These are phyloP conservation scores for rabbit (Oryctolagus cuniculus) DNA, from an alignment of 2,113 vertebrate genomes.

Conservation along the genomic window DNA sequence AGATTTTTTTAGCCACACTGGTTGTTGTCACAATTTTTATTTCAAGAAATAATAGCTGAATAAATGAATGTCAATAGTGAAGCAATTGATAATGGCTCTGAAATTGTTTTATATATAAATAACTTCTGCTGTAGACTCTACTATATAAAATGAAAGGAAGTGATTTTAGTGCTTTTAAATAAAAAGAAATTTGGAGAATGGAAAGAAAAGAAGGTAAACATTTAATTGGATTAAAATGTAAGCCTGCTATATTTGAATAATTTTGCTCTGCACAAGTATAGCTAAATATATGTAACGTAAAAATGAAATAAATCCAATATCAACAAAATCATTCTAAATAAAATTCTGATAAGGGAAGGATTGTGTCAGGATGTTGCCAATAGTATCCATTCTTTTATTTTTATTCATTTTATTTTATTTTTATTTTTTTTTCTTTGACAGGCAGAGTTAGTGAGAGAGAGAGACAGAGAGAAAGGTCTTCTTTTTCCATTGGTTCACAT, in stretches of 20 bases:
- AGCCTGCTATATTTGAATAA: neutral
- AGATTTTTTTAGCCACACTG: neutral
- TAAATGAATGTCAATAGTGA: neutral
- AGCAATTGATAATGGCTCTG: neutral
- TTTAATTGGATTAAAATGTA: conserved; percentile 43
- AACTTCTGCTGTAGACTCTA: conserved; percentile 2
- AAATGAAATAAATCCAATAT: conserved; percentile 12
- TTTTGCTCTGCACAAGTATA: neutral
- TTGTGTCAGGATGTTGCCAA: neutral
- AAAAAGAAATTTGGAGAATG: conserved; percentile 13
- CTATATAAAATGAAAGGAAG: neutral
- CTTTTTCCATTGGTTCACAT: too few species aligned
- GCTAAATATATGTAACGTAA: neutral
- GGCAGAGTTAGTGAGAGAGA: too few species aligned
- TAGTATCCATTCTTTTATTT: neutral
- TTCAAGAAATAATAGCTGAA: conserved; percentile 3
- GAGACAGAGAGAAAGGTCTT: too few species aligned
- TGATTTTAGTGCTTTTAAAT: neutral
- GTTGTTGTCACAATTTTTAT: conserved; percentile 12
- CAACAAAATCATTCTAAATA: conserved; percentile 20
- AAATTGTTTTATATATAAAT: neutral
- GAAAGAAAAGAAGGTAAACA: neutral
- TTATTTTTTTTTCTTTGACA: too few species aligned
- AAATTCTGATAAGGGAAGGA: neutral
- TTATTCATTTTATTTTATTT: too few species aligned